Percentiles rank a stretch among this genome's conserved stretches.
Conservation (phyloP, 2,113 vertebrate genomes). For the Seriola rivoliana region DNA sequence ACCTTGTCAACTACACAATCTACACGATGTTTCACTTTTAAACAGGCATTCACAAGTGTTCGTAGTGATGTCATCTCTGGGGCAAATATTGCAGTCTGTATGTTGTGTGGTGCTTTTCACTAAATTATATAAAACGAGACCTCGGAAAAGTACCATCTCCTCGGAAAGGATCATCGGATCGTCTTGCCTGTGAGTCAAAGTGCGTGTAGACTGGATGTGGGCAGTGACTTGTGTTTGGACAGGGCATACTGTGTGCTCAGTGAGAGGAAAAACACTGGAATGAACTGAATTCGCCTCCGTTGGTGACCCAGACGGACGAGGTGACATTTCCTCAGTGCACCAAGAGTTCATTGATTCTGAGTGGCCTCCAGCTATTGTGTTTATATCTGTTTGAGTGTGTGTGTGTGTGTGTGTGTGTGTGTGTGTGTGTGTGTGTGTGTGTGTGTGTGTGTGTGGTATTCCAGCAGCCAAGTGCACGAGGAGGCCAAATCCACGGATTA, state of each 20-base stretch:
- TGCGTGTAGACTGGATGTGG: neutral
- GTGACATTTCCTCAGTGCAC: conserved; percentile 36
- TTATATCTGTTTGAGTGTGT: conserved; percentile 26
- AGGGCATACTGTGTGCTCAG: conserved; percentile 20
- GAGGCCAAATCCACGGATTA: conserved; percentile 4
- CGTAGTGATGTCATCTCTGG: neutral
- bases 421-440: conserved; percentile 5
- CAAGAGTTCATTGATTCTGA: conserved; percentile 46
- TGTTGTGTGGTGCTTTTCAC: neutral
- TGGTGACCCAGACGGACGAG: conserved; percentile 26
- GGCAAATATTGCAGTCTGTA: neutral
- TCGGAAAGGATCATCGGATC: neutral
- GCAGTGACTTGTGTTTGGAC: conserved; percentile 39
- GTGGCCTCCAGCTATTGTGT: conserved; percentile 32
- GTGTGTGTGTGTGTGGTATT: neutral
- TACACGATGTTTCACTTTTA: neutral
- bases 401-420: conserved; percentile 7
- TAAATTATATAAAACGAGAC: neutral
- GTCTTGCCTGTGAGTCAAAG: conserved; percentile 30
- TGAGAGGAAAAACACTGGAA: conserved; percentile 61
- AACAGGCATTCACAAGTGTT: neutral
- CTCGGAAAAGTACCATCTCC: conserved; percentile 25
- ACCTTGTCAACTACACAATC: neutral
- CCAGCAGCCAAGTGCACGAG: neutral
- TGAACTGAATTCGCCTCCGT: conserved; percentile 41